These are phyloP conservation scores for Notamacropus eugenii DNA, from an alignment of 2,797 vertebrate genomes.

Conservation along the genomic window DNA sequence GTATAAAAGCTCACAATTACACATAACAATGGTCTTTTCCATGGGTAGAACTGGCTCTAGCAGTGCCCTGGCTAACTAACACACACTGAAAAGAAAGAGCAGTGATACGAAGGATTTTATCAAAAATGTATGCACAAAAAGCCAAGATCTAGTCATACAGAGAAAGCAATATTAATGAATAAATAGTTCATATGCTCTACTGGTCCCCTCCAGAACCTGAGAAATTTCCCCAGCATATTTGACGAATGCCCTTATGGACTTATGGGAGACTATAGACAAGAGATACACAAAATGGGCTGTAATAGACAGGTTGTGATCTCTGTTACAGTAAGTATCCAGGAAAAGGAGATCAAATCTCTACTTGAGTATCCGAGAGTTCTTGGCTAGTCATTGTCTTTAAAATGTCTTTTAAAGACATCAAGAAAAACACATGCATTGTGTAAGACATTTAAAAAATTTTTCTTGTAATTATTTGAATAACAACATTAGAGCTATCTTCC, in stretches of 20 bases:
- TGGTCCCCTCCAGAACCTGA: neutral
- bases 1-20: neutral
- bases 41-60: neutral
- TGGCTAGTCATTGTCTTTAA: neutral
- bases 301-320: neutral
- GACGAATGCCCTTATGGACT: neutral
- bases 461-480: neutral
- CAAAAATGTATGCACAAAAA: neutral
- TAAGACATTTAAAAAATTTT: no score
- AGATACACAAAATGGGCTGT: neutral
- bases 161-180: neutral
- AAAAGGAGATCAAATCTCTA: neutral
- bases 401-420: neutral
- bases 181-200: neutral
- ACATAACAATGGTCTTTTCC: neutral
- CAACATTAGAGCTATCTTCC: neutral
- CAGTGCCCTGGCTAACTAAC: neutral
- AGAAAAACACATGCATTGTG: neutral
- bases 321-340: neutral
- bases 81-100: neutral
- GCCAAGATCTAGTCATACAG: neutral
- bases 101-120: neutral
- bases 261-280: neutral
- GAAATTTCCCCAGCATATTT: neutral
- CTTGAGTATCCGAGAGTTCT: neutral